Evolutionary conservation across 2,797 vertebrate species (phyloP), one percentile per base, ranked within the genome.

Genomic region (Triplophysa yarkandensis): DNA sequence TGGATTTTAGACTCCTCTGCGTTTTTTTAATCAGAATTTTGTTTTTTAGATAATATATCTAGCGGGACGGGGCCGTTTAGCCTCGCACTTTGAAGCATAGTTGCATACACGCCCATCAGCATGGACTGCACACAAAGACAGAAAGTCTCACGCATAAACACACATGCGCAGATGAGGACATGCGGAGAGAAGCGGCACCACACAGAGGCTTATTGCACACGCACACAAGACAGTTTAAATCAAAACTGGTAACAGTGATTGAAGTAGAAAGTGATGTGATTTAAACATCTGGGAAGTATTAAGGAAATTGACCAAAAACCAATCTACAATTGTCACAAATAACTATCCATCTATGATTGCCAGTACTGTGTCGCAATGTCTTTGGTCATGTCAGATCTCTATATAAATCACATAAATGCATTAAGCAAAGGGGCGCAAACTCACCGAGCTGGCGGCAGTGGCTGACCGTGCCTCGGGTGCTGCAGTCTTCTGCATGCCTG

Each of bases 371-470:
- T 13, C 23, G 23, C 21, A 78, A n/a, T 34, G 41, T 71, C 75
- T 23, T 34, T 68, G 60, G 69, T 52, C 43, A 60, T n/a, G 54
- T 44, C 63, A 67, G 63, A 43, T 61, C 54, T 52, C n/a, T 16
- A 11, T 68, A 55, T 28, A 64, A 60, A 60, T 67, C 72, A 58
- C 57, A 61, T 58, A 43, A 34, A 69, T 16, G 71, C 43, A 66
- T 54, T 60, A 46, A 34, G 85, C 81, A 77, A 87, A 77, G 76
- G 77, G 80, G 71, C 81, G 77, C 63, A 58, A 86, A 92, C 90
- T 93, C 86, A 92, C 91, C 89, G 83, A 74, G 86, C 54, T 81
- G 83, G 77, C 77, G 69, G 68, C 48, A 73, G 87, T 73, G 74
- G 76, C 48, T 68, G 83, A 83, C 43, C 25, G 46, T 62, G 50